These are phyloP conservation scores for Huso huso DNA, from an alignment of 2,797 vertebrate species.

Conservation along the genomic window DNA sequence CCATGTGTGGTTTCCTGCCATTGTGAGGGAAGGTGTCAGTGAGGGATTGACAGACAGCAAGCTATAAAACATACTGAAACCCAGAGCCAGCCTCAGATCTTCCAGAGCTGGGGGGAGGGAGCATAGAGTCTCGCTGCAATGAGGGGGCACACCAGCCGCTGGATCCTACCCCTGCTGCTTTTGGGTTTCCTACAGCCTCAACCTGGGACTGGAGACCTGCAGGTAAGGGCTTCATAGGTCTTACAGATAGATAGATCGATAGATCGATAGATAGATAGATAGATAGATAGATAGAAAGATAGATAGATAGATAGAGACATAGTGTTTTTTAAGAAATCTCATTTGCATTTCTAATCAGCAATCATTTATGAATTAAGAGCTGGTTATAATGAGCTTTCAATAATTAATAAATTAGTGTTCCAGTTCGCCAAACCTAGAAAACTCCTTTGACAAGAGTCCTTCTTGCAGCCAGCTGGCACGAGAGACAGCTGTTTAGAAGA, in stretches of 20 bases:
- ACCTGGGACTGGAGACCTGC: slow-evolving; percentile 38
- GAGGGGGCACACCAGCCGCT: slow-evolving; percentile 41
- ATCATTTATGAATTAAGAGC: too few species aligned
- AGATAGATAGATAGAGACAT: not conserved
- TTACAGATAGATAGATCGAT: slow-evolving; percentile 5
- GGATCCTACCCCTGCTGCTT: slow-evolving; percentile 66
- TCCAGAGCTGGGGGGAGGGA: slow-evolving; percentile 5
- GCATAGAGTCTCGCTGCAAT: slow-evolving; percentile 31
- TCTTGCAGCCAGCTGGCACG: too few species aligned
- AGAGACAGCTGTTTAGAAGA: too few species aligned
- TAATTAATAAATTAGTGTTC: too few species aligned
- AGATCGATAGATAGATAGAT: slow-evolving; percentile 8
- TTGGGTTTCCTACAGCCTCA: slow-evolving; percentile 54
- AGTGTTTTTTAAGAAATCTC: not conserved
- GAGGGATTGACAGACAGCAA: slow-evolving; percentile 20
- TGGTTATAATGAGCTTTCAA: too few species aligned
- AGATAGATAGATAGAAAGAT: slow-evolving; percentile 10
- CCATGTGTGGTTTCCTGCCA: slow-evolving; percentile 19
- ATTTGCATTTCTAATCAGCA: not conserved
- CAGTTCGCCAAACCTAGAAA: too few species aligned
- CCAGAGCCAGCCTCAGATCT: slow-evolving; percentile 15
- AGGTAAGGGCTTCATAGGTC: slow-evolving; percentile 56
- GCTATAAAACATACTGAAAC: slow-evolving; percentile 11
- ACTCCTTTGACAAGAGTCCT: too few species aligned
- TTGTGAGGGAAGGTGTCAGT: slow-evolving; percentile 14